Evolutionary conservation across 2,888 invertebrate species (phyloP), one percentile per base, ranked within the genome.

Genomic region (Eristalinus sepulchralis): DNA sequence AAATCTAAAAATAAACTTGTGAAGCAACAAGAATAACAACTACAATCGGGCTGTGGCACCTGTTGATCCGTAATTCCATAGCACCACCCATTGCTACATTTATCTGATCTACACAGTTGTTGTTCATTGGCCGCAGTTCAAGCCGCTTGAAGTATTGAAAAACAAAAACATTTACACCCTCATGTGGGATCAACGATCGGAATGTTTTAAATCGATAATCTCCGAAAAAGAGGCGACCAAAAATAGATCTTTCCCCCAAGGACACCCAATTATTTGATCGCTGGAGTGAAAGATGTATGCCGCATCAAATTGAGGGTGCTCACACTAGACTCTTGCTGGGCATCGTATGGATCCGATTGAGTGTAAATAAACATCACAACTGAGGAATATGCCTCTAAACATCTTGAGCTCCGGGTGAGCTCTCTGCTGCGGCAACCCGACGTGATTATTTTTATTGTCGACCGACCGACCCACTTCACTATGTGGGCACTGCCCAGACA

Each of bases 261-360:
- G 13, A n/a, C 9, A 53, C 17, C 22, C 60, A 39, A 55, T 59
- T 82, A 82, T 82, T 76, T 64, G 76, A 82, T 76, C 64, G 70
- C 60, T 76, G 70, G 66, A 82, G 76, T 82, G 82, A 82, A 82
- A 82, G 82, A 76, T 75, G 66, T 36, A 34, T 76, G 68, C 64
- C 76, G 20, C 36, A 67, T 17, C 39, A 34, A 64, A 71, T 76
- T 17, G 76, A 31, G 82, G 82, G 66, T 71, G 70, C 10, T 33
- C 39, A 8, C 55, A 17, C 31, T 33, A 47, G 17, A 31, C 0
- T 13, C 36, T 33, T 17, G 34, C 57, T n/a, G 36, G 55, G 9
- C 63, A 24, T 62, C 17, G 4, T 24, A 62, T 53, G 33, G 47
- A 34, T n/a, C 31, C 59, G 66, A 82, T 60, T 82, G 82, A 71